Conservation (phyloP, 2,113 vertebrate species). For the Sorex araneus region DNA sequence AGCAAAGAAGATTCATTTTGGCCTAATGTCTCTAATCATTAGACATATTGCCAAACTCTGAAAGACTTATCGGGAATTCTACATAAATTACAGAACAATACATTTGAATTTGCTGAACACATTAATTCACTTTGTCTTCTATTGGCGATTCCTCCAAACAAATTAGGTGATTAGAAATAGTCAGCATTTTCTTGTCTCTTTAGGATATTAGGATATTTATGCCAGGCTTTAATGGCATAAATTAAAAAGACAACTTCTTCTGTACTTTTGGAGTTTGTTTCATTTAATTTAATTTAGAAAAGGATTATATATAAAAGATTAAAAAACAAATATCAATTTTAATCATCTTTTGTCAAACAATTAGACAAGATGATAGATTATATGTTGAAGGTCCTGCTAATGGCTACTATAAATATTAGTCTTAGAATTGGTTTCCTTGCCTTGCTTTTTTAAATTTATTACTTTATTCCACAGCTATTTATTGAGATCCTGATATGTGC, state of each 20-base stretch:
- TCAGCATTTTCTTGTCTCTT: conserved; percentile 66
- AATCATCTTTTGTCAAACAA: conserved; percentile 58
- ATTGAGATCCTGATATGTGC: conserved; percentile 10
- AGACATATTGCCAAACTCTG: conserved; percentile 71
- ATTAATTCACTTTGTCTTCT: conserved; percentile 64
- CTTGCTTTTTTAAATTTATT: conserved; percentile 8
- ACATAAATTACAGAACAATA: conserved; percentile 73
- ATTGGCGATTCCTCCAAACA: conserved; percentile 61
- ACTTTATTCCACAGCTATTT: conserved; percentile 43
- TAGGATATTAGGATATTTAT: conserved; percentile 43
- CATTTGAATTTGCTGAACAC: conserved; percentile 53
- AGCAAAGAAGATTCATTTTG: conserved; percentile 61
- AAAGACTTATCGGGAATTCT: conserved; percentile 73
- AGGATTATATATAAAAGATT: conserved; percentile 38
- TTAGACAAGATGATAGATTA: conserved; percentile 30
- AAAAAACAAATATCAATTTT: conserved; percentile 52
- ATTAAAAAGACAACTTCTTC: conserved; percentile 49
- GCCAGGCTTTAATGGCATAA: background rate
- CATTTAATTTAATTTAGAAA: conserved; percentile 64
- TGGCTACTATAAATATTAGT: background rate
- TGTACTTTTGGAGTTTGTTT: conserved; percentile 51
- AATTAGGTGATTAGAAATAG: conserved; percentile 67
- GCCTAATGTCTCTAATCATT: conserved; percentile 69
- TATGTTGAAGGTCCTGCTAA: background rate
- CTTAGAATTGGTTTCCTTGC: conserved; percentile 37